Base-by-base conservation (phyloP, 2,113 vertebrate species). In the Saguinus imperator region DNA sequence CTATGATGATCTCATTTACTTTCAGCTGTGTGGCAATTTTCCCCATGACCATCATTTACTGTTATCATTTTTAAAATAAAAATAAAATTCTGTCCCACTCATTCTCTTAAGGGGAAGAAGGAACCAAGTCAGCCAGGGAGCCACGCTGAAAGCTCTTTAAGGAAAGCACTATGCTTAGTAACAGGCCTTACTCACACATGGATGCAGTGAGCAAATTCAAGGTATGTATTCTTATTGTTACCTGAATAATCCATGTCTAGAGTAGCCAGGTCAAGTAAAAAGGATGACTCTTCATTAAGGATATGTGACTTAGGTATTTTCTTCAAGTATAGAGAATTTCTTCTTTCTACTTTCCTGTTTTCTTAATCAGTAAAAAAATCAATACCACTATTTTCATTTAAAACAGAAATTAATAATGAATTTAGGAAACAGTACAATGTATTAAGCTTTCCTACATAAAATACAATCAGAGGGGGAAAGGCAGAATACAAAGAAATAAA, bases 341-440 rank as follows among this genome's bases (percentile, higher is more conserved):
- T 72, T 85, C 57, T 90, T 73, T 83, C 55, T 48, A 37, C 4
- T 18, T 48, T 66, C 73, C 11, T n/a, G 9, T 52, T 61, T 77
- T 95, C 48, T 81, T 91, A 82, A 72, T 61, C 4, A 82, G 35
- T 68, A 73, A 97, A 96, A 96, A 89, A 89, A 45, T 57, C n/a
- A 89, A 93, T 50, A 85, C 45, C 92, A 10, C 18, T 70, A 55
- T 87, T 91, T 70, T 96, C 32, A 77, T 79, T 79, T 87, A 58
- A 89, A 94, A 91, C 40, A 83, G 35, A 75, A 94, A 92, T n/a
- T 73, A 91, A 61, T 55, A 32, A 61, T 48, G 25, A 91, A 84
- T 68, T 86, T 80, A 92, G 40, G n/a, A 93, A 76, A 13, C 35
- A 9, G 58, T 75, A 1, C 68, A 6, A 52, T 35, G 90, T 43